phyloP scores from a whole-genome alignment of 2,113 vertebrate species.

The Panurus biarmicus region DNA sequence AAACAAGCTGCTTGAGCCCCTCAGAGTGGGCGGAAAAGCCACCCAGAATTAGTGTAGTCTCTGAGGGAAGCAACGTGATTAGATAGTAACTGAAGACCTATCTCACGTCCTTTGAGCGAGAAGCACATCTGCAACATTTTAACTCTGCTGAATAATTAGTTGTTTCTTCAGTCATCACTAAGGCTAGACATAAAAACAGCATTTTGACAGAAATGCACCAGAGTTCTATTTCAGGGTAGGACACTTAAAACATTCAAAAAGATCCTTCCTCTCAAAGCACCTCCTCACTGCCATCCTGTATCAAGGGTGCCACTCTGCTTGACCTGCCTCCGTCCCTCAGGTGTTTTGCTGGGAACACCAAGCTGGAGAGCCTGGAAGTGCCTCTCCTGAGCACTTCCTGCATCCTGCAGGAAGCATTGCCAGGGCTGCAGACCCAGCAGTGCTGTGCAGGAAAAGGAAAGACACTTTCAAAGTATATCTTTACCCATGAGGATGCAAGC shows the following conservation, averaged over 20 bases:
- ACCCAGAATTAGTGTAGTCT: neutral
- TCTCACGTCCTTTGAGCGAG: neutral
- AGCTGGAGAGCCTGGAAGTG: neutral
- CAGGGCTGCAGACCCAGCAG: fast-evolving
- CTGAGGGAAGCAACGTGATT: neutral
- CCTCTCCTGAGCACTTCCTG: fast-evolving
- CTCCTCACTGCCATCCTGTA: neutral
- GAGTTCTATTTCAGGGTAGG: neutral
- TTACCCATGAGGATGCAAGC: neutral
- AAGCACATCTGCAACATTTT: conserved; percentile 5
- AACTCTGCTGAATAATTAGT: neutral
- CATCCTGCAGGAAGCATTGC: neutral
- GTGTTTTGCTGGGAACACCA: fast-evolving
- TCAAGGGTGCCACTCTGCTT: neutral
- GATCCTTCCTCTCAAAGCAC: neutral
- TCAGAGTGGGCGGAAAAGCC: neutral
- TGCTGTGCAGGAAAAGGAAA: neutral
- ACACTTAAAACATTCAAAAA: neutral
- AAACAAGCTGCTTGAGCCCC: neutral
- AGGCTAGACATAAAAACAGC: neutral
- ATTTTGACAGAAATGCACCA: neutral
- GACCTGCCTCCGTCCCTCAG: fast-evolving
- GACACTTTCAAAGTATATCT: neutral
- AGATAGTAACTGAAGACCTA: neutral
- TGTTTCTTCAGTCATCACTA: neutral